Evolutionary conservation across 2,888 invertebrate genomes (phyloP), one percentile per base, ranked within the genome.

Genomic region (Synergus japonicus): DNA sequence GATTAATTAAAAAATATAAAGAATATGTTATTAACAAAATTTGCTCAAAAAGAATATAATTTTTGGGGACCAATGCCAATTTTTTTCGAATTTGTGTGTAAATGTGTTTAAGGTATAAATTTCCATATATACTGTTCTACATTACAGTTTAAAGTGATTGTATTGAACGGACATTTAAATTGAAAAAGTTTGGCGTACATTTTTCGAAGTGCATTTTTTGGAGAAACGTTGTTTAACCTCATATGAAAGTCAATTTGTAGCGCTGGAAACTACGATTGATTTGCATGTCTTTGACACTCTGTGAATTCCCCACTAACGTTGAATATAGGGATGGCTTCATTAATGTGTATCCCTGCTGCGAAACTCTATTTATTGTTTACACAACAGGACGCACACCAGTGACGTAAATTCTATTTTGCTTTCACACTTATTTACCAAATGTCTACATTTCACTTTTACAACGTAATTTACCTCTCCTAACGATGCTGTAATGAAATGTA

Each of bases 201-300:
- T 18, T 43, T n/a, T 8, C 7, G 18, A 4, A 18, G 8, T 46
- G 67, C 7, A 46, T 67, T 46, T 29, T 46, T 67, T 46, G 29
- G 22, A 22, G 67, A 67, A 46, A 67, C 12, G n/a, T 22, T 46
- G 12, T 67, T 67, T 67, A 2, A 67, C 46, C 67, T 67, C 67
- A 67, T 67, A 67, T 44, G 13, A 67, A 67, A 67, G 67, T 67
- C 67, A 67, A 67, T 67, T 46, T 46, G 13, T 67, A 29, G 29
- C 44, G 46, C 46, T 46, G 60, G 10, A 10, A 18, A 60, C 60
- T 46, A 46, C 22, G 44, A 67, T n/a, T 44, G 10, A 67, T 67
- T 67, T 67, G 44, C 67, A 46, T 67, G 4, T 46, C 44, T 67
- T 67, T 67, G 60, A 60, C 12, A 4, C 18, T 22, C 22, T 18